Base-by-base conservation (phyloP, 2,113 vertebrate genomes). In the Boulengeromyrus knoepffleri region DNA sequence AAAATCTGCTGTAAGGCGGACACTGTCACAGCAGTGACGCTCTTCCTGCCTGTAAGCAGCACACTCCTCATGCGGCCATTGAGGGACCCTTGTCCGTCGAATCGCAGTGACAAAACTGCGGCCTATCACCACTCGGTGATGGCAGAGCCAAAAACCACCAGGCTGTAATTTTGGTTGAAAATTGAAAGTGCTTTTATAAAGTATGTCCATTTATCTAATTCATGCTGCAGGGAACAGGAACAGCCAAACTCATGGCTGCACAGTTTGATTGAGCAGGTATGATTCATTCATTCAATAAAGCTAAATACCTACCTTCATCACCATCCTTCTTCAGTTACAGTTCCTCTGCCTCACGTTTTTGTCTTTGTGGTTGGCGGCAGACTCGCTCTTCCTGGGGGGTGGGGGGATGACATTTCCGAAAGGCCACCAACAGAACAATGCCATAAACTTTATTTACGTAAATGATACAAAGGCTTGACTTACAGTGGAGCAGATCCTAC, bases 271-370 rank as follows among this genome's bases (percentile, higher is more conserved):
- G 62, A 13, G 62, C 10, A 31, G 62, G 10, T 4, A 31, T 3
- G 62, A 70, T 31, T 70, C n/a, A 70, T 5, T 31, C 62, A 70
- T 5, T 70, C 46, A 53, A 2, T 52, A 90, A 62, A 17, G 90
- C 92, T 91, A 36, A 90, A 87, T 90, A 94, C 47, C 21, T 10
- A 56, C 58, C 89, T 84, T 94, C 92, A 94, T 93, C 88, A 42
- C 85, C 93, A 83, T 90, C 92, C 92, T 93, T 90, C 88, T 1
- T 94, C 94, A 99, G 94, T 97, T 99, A 0, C 97, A 96, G 0
- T 98, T 99, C 93, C 99, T 97, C 95, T 99, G 98, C 89, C 99
- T 97, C 87, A 99, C 95, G 0, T 96, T 97, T 94, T 97, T 97
- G 94, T 97, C 98, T 93, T 98, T 97, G 94, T 98, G 96, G 70